phyloP scores from a whole-genome alignment of 2,113 vertebrate genomes.

The Hippoglossus stenolepis region DNA sequence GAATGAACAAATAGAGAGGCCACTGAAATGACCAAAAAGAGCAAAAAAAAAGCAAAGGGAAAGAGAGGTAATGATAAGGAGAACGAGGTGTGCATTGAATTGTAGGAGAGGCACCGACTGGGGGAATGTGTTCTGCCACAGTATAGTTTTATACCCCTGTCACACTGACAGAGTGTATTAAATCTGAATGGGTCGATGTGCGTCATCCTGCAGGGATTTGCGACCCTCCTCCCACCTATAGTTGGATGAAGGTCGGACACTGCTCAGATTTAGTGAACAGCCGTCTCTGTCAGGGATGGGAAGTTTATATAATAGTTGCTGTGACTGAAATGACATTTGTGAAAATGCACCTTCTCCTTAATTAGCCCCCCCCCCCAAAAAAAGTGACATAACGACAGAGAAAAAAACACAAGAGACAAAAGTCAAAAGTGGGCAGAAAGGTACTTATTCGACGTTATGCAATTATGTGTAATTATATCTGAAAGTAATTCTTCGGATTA shows the following conservation, averaged over 20 bases:
- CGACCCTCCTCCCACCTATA: background rate
- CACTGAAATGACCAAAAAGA: conserved; percentile 48
- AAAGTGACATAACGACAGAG: background rate
- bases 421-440: background rate
- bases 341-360: conserved; percentile 19
- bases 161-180: conserved; percentile 31
- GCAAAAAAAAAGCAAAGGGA: conserved; percentile 12
- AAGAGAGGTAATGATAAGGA: conserved; percentile 49
- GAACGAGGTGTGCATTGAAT: conserved; percentile 42
- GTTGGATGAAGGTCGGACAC: conserved; percentile 24
- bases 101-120: conserved; percentile 28
- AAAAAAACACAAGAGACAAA: background rate
- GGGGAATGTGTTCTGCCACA: conserved; percentile 35
- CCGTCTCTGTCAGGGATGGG: background rate
- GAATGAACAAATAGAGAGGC: conserved; percentile 71
- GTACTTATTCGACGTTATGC: background rate
- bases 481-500: background rate
- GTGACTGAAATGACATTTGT: background rate
- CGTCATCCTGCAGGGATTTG: too few relatives aligned
- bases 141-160: conserved; percentile 34
- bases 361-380: background rate
- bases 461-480: background rate
- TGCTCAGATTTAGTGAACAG: background rate
- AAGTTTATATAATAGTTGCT: background rate
- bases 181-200: conserved; percentile 7